A percentile compares a stretch with the other conserved stretches of the same genome.
Evolutionary conservation across 37 sponge, comb jelly and placozoan species (phyloP).

Genomic region (Cladorhizidae sp.): DNA sequence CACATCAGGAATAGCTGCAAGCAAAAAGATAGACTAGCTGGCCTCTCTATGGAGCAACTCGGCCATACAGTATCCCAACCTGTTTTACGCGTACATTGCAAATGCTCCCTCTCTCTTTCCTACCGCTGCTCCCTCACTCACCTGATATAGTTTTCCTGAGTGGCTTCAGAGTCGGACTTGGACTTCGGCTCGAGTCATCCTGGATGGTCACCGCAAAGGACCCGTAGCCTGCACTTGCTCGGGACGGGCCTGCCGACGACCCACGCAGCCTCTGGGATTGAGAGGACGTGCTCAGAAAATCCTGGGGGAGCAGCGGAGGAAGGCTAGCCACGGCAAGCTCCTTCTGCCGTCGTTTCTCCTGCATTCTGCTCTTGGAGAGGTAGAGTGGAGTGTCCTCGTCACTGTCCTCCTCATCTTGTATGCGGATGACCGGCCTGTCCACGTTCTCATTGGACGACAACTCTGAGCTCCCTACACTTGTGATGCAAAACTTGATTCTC

Average conservation of each 20-base stretch:
- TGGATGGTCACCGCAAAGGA: background rate
- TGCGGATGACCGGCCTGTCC: constrained; percentile 11
- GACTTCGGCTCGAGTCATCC: background rate
- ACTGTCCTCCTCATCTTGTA: background rate
- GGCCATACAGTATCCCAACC: no score
- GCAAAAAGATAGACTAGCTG: no score
- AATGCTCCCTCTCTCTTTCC: no score
- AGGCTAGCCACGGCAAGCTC: constrained; percentile 12
- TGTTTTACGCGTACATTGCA: no score
- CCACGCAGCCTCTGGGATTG: background rate
- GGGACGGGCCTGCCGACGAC: background rate
- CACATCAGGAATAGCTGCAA: no score
- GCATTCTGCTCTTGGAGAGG: background rate
- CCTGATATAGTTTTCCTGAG: constrained; percentile 62
- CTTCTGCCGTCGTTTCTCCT: background rate
- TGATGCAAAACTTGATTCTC: constrained; percentile 5
- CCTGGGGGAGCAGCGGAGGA: background rate
- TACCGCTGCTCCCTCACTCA: no score
- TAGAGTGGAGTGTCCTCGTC: background rate
- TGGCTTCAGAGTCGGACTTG: background rate
- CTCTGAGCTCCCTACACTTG: constrained; percentile 12
- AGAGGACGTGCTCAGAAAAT: background rate
- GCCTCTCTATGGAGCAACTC: no score
- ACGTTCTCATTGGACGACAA: background rate
- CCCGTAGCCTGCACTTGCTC: background rate